Evolutionary conservation across 2,888 invertebrate species (phyloP).

Genomic region (Nemotelus nigrinus): DNA sequence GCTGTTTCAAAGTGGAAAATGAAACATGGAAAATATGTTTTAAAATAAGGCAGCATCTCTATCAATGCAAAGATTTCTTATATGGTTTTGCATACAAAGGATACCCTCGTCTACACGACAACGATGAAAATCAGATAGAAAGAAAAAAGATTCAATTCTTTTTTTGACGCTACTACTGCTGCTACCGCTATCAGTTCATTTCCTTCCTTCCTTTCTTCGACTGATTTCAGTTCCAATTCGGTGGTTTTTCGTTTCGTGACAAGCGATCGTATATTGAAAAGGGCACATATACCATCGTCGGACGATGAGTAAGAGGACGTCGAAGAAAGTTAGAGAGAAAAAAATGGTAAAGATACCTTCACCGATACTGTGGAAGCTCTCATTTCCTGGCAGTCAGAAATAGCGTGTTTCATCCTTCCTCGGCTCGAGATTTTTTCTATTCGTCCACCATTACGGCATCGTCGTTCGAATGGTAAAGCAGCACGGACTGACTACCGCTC

Average conservation of each 20-base stretch:
- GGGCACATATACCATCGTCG: neutral
- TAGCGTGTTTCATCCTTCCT: neutral
- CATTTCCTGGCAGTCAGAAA: conserved; percentile 12
- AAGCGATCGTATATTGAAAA: neutral
- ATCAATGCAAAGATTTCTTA: neutral
- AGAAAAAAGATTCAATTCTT: too few species aligned
- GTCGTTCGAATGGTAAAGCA: too few species aligned
- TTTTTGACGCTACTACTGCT: neutral
- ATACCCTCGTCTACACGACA: neutral
- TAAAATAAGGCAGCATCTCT: neutral
- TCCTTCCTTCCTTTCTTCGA: conserved; percentile 32
- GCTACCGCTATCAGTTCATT: conserved; percentile 23
- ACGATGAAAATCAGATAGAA: neutral
- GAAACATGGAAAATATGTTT: neutral
- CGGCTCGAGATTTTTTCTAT: too few species aligned
- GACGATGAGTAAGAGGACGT: neutral
- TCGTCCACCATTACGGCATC: neutral
- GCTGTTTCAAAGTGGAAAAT: neutral
- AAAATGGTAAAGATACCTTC: conserved; percentile 10
- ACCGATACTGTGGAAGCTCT: conserved; percentile 2
- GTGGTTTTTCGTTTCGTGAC: conserved; percentile 6
- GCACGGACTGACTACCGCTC: too few species aligned
- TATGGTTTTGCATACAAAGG: neutral
- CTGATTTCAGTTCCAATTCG: conserved; percentile 35
- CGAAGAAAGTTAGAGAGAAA: neutral